phyloP scores from a whole-genome alignment of 1,140 invertebrate species.

The Tetramorium parvispinum region DNA sequence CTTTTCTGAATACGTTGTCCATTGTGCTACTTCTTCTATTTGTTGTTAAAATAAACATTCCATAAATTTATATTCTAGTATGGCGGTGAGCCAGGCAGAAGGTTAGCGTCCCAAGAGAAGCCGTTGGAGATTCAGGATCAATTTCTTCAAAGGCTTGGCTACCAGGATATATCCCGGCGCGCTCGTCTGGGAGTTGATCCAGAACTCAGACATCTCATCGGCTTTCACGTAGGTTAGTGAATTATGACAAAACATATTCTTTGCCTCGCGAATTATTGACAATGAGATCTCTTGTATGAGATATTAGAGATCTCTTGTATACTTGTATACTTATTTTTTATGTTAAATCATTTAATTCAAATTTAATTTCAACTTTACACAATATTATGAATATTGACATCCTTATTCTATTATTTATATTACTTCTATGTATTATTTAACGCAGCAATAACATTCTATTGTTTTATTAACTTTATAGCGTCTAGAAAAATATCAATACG shows the following conservation, averaged over 20 bases:
- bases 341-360: background rate
- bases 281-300: too few species aligned
- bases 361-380: background rate
- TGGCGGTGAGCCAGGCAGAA: conserved; percentile 86
- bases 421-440: background rate
- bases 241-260: background rate
- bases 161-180: conserved; percentile 86
- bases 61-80: conserved; percentile 80
- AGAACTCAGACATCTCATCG: conserved; percentile 87
- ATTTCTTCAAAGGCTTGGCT: conserved; percentile 87
- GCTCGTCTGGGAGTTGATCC: conserved; percentile 88
- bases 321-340: background rate
- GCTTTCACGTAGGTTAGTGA: conserved; percentile 87
- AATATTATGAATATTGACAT: background rate
- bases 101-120: conserved; percentile 86
- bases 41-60: conserved; percentile 51
- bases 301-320: too few species aligned
- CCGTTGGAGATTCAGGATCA: conserved; percentile 88
- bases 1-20: background rate
- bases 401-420: background rate
- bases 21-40: background rate
- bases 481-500: background rate
- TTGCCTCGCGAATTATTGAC: background rate
- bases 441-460: background rate
- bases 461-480: background rate